Evolutionary conservation across 2,113 vertebrate species (phyloP), one percentile per base, ranked within the genome.

Genomic region (Podarcis cretensis): DNA sequence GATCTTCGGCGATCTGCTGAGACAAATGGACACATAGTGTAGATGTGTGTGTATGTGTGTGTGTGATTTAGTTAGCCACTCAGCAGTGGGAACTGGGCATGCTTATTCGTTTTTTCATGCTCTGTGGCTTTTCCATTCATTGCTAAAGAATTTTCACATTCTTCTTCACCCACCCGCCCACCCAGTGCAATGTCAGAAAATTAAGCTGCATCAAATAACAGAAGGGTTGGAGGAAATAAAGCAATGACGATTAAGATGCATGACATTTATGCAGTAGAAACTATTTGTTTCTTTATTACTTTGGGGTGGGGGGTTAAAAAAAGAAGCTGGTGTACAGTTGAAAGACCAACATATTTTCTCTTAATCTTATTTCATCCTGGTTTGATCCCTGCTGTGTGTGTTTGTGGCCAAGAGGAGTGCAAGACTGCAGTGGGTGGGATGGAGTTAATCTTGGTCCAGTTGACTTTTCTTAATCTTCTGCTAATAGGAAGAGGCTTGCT

Each of bases 81-180:
- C 63, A 21, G 74, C 6, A 32, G 12, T 10, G 23, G 74, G 1
- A 2, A 0, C 57, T 43, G 5, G 27, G 3, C 0, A 0, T 0
- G 1, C 54, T 3, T 0, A 0, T 7, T 25, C 32, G 0, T n/a
- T 32, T 4, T 30, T 68, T 71, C 87, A 5, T 43, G 14, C 90
- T 87, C 6, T 1, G 0, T 35, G 10, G 68, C 20, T 57, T 75
- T 73, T 23, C 48, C 48, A 1, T 30, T 78, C 84, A 0, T 0
- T 6, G 68, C 76, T 10, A 6, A 7, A 84, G 18, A 85, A 37
- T 0, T 0, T 4, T 0, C 37, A 25, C 0, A 0, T 1, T 59
- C 87, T 1, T 87, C 71, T 57, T 30, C 6, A 35, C 35, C 35
- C 35, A 3, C 1, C 40, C 65, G 3, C 30, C 59, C 54, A 59